Conservation (phyloP, 2,888 invertebrate genomes). For the Sarcophaga rosellei region DNA sequence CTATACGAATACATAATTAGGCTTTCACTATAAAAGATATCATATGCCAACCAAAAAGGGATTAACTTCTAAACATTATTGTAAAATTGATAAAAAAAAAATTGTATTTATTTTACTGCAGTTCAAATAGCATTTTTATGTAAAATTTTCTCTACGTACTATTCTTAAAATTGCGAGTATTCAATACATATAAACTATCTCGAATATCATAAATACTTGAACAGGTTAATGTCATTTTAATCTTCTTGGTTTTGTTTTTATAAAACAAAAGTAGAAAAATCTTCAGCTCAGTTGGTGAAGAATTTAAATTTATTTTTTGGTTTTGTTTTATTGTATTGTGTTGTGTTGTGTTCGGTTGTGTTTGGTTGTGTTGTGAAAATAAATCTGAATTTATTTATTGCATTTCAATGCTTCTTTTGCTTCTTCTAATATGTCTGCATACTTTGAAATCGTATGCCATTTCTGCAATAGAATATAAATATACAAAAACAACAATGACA, state of each 20-base stretch:
- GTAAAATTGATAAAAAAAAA: too few species aligned
- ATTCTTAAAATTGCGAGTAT: too few species aligned
- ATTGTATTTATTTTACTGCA: too few species aligned
- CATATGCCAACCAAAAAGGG: too few species aligned
- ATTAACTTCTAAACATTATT: too few species aligned
- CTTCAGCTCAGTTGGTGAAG: not conserved
- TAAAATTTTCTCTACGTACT: too few species aligned
- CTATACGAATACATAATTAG: too few species aligned
- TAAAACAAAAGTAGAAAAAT: not conserved
- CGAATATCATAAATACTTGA: slow-evolving; percentile 16
- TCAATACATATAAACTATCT: not conserved
- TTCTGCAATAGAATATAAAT: slow-evolving; percentile 33
- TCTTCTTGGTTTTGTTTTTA: slow-evolving; percentile 19
- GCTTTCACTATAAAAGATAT: too few species aligned
- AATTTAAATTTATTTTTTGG: not conserved
- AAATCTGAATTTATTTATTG: slow-evolving; percentile 44
- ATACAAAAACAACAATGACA: slow-evolving; percentile 1
- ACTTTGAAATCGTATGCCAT: slow-evolving; percentile 58
- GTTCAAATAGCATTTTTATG: too few species aligned
- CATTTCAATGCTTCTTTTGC: slow-evolving; percentile 32
- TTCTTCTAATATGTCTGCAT: slow-evolving; percentile 15
- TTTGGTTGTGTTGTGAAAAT: not conserved
- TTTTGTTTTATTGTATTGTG: not conserved
- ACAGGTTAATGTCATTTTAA: slow-evolving; percentile 50
- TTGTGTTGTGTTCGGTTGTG: too few species aligned